These are phyloP conservation scores for Corydoras sp. DNA, from an alignment of 2,113 vertebrate species.

Conservation along the genomic window DNA sequence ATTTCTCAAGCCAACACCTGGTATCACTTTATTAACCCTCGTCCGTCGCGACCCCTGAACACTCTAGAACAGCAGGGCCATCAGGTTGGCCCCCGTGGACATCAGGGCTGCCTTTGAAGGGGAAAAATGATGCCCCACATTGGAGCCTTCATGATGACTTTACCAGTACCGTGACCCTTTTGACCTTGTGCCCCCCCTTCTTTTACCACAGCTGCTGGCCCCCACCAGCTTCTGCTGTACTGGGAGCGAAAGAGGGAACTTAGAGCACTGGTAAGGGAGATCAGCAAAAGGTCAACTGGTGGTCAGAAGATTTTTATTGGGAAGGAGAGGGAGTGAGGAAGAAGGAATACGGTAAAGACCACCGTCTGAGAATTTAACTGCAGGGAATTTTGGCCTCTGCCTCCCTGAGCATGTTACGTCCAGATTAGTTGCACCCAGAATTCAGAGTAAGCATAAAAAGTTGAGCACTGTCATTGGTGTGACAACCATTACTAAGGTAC, in stretches of 20 bases:
- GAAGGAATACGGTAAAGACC: slow-evolving; percentile 65
- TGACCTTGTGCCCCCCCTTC: slow-evolving; percentile 60
- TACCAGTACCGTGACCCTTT: slow-evolving; percentile 68
- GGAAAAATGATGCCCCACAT: slow-evolving; percentile 58
- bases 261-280: slow-evolving; percentile 39
- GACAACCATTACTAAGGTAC: background rate
- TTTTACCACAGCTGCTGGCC: slow-evolving; percentile 60
- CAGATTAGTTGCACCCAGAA: slow-evolving; percentile 11
- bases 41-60: slow-evolving; percentile 63
- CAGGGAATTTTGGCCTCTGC: slow-evolving; percentile 59
- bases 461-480: background rate
- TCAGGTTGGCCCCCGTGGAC: slow-evolving; percentile 52
- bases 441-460: slow-evolving; percentile 1
- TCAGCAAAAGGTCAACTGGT: slow-evolving; percentile 66
- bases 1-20: slow-evolving; percentile 68
- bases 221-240: slow-evolving; percentile 52
- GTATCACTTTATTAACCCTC: slow-evolving; percentile 78
- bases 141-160: slow-evolving; percentile 67
- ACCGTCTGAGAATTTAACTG: slow-evolving; percentile 71
- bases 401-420: slow-evolving; percentile 48
- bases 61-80: slow-evolving; percentile 61
- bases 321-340: slow-evolving; percentile 54
- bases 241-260: slow-evolving; percentile 32
- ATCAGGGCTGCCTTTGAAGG: slow-evolving; percentile 65
- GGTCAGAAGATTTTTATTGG: slow-evolving; percentile 75